These are phyloP conservation scores for Dromiciops gliroides DNA, from an alignment of 2,113 vertebrate species.

Conservation along the genomic window DNA sequence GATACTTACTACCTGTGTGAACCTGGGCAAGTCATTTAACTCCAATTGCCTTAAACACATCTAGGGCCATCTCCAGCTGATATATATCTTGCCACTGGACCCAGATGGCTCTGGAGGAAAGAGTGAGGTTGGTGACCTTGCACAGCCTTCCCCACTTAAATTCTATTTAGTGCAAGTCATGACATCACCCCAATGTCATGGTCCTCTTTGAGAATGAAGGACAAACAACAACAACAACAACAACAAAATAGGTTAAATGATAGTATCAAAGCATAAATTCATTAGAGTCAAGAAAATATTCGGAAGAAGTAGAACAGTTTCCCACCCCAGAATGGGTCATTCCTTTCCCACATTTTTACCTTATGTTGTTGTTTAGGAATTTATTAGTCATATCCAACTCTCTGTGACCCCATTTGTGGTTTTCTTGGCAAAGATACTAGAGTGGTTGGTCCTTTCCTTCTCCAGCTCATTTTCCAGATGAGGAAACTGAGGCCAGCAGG, in stretches of 20 bases:
- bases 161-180: too few relatives aligned
- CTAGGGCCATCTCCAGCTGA: too few relatives aligned
- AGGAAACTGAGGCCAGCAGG: neutral
- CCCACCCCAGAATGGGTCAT: neutral
- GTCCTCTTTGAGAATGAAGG: too few relatives aligned
- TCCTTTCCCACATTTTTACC: neutral
- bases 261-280: neutral
- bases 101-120: too few relatives aligned
- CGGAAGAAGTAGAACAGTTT: neutral
- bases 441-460: neutral
- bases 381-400: neutral
- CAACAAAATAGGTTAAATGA: neutral
- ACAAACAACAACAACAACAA: too few relatives aligned
- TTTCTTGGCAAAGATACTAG: neutral
- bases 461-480: neutral
- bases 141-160: too few relatives aligned
- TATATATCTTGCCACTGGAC: too few relatives aligned
- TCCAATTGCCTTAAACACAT: too few relatives aligned
- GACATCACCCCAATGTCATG: too few relatives aligned
- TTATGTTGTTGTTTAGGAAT: neutral
- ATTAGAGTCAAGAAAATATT: neutral
- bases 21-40: too few relatives aligned
- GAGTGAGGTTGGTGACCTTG: too few relatives aligned
- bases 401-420: neutral
- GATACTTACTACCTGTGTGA: too few relatives aligned